phyloP scores from a whole-genome alignment of 2,888 invertebrate genomes.

The Drosophila barbarae region DNA sequence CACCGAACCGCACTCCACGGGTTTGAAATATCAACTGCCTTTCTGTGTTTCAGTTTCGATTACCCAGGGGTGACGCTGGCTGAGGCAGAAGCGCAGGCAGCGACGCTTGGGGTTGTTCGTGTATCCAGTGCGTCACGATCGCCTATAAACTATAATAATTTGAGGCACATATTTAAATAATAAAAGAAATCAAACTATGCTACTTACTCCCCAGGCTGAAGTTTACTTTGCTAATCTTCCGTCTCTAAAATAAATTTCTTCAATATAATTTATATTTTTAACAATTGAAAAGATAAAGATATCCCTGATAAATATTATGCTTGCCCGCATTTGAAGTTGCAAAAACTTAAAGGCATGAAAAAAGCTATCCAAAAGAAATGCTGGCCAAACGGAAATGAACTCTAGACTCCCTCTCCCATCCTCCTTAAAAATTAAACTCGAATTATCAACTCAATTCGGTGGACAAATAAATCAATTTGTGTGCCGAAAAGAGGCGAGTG shows the following conservation, averaged over 20 bases:
- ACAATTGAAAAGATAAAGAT: background rate
- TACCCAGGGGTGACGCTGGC: slow-evolving; percentile 7
- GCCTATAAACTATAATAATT: background rate
- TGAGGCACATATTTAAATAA: no score
- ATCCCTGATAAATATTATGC: background rate
- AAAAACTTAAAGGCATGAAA: background rate
- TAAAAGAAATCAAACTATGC: background rate
- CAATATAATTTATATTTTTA: background rate
- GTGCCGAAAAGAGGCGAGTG: slow-evolving; percentile 31
- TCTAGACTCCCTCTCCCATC: background rate
- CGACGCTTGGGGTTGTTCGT: slow-evolving; percentile 10
- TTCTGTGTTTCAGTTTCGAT: slow-evolving; percentile 16
- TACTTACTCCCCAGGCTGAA: rapidly evolving
- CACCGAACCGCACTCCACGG: slow-evolving; percentile 61
- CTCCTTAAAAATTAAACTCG: background rate
- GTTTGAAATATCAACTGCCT: slow-evolving; percentile 61
- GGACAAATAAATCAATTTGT: slow-evolving; percentile 42
- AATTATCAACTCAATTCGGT: slow-evolving; percentile 21
- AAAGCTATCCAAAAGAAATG: background rate
- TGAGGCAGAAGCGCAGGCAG: background rate
- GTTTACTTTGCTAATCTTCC: no score
- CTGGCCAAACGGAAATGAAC: slow-evolving; percentile 27
- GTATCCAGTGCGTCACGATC: slow-evolving; percentile 5
- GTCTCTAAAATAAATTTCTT: background rate
- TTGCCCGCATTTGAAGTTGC: slow-evolving; percentile 18